Conservation (phyloP, 23 tunicate species). For the Styela clava region DNA sequence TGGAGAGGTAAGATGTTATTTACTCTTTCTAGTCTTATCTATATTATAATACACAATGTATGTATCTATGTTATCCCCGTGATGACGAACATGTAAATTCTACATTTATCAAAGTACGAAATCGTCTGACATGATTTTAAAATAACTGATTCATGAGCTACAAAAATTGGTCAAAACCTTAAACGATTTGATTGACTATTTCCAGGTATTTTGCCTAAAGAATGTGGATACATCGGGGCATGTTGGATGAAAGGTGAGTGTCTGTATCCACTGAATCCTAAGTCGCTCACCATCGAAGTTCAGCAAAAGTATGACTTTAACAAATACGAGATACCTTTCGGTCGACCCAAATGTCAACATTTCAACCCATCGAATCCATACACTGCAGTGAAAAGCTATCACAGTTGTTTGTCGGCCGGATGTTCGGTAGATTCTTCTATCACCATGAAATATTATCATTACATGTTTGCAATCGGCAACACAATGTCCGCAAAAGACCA, state of each 20-base stretch:
- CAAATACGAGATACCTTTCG: slow-evolving; percentile 18
- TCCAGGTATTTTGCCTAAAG: slow-evolving; percentile 50
- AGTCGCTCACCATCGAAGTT: slow-evolving; percentile 34
- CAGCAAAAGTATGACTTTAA: slow-evolving; percentile 30
- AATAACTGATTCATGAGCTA: not conserved
- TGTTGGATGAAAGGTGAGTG: slow-evolving; percentile 60
- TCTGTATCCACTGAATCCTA: slow-evolving; percentile 48
- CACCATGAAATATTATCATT: slow-evolving; percentile 8
- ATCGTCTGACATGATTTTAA: not conserved
- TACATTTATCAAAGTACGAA: too few relatives aligned
- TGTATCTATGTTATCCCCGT: too few relatives aligned
- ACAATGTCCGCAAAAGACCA: slow-evolving; percentile 3
- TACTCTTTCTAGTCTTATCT: too few relatives aligned
- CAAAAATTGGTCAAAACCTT: too few relatives aligned
- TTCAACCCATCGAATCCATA: slow-evolving; percentile 28
- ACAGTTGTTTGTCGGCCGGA: slow-evolving; percentile 56
- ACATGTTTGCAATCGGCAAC: slow-evolving; percentile 10
- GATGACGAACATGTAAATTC: too few relatives aligned
- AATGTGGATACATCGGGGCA: slow-evolving; percentile 70
- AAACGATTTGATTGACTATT: too few relatives aligned
- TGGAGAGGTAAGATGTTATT: slow-evolving; percentile 83
- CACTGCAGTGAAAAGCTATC: slow-evolving; percentile 33
- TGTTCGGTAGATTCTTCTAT: slow-evolving; percentile 41
- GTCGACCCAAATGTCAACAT: slow-evolving; percentile 46
- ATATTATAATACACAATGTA: too few relatives aligned